Evolutionary conservation across 2,888 invertebrate genomes (phyloP), one percentile per base, ranked within the genome.

Genomic region (Sinelater perroti): DNA sequence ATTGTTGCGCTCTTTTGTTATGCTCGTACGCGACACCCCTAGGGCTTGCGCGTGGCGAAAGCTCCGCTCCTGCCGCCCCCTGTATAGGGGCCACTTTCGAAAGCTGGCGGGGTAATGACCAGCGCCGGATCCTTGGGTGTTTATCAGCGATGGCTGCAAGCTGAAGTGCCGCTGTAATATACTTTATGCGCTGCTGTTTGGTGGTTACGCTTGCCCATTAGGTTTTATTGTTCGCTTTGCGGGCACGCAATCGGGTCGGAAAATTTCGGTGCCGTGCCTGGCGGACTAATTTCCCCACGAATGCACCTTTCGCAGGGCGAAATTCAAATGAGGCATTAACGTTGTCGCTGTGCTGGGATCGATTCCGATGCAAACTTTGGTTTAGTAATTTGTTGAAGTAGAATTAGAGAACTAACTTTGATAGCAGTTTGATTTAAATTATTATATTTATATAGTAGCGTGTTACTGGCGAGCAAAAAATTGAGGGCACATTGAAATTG

Each of bases 1-100:
- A 74, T 74, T 75, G 72, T 75, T 69, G 66, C 60, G 61, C 65
- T 65, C 68, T 64, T 66, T 70, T 70, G 68, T 69, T 67, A 68
- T 69, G 56, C 61, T 64, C 58, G 60, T 60, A 59, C 60, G 64
- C 52, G 55, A 64, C 64, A 62, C 64, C 62, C 62, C 60, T 54
- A 58, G 60, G 60, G 64, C 57, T 61, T 64, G 54, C 61, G 61
- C 60, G 61, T 62, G 62, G 60, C 60, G 36, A 61, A 57, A 55
- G 33, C 55, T 55, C 18, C 38, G 50, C 59, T 51, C 45, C 55
- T 50, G 44, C 31, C 16, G 40, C 44, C 10, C 24, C 8, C 38
- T 45, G 45, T 45, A 55, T 61, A 63, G 40, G 60, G 63, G 42
- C 55, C 51, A 63, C 45, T 56, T 61, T 63, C 57, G 56, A 54